phyloP scores from a whole-genome alignment of 2,113 vertebrate species.

The Actinemys pallida region DNA sequence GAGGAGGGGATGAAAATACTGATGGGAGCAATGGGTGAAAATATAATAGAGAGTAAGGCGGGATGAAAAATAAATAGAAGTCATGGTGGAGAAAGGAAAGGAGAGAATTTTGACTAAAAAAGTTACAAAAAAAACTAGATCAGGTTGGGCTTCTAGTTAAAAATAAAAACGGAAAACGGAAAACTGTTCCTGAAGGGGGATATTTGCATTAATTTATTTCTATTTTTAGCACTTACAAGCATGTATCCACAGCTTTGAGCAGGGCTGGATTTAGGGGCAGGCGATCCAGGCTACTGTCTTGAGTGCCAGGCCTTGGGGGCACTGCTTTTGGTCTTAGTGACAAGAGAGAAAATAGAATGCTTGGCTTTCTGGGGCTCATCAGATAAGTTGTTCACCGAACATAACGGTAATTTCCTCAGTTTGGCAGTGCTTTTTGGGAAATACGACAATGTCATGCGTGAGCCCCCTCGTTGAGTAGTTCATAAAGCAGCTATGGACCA shows the following conservation, averaged over 20 bases:
- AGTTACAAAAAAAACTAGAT: not conserved
- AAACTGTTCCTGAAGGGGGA: not conserved
- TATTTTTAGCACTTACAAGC: not conserved
- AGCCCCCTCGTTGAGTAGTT: too few species aligned
- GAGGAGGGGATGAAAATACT: not conserved
- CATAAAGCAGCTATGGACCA: too few species aligned
- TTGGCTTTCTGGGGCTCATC: too few species aligned
- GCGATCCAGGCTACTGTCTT: too few species aligned
- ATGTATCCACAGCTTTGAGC: not conserved
- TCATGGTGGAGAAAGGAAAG: not conserved
- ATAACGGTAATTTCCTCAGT: too few species aligned
- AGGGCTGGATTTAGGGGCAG: too few species aligned
- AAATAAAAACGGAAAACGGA: not conserved
- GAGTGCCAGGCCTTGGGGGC: too few species aligned
- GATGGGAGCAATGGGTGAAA: not conserved
- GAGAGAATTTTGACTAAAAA: not conserved
- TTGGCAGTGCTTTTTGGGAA: too few species aligned
- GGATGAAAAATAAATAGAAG: not conserved
- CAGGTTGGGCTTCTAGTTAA: not conserved
- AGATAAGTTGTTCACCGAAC: too few species aligned
- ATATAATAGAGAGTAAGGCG: not conserved
- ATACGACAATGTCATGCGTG: too few species aligned
- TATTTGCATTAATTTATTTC: not conserved
- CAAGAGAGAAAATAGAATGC: too few species aligned
- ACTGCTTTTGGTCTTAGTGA: too few species aligned